Evolutionary conservation across 2,113 vertebrate genomes (phyloP).

Genomic region (Oncorhynchus keta): DNA sequence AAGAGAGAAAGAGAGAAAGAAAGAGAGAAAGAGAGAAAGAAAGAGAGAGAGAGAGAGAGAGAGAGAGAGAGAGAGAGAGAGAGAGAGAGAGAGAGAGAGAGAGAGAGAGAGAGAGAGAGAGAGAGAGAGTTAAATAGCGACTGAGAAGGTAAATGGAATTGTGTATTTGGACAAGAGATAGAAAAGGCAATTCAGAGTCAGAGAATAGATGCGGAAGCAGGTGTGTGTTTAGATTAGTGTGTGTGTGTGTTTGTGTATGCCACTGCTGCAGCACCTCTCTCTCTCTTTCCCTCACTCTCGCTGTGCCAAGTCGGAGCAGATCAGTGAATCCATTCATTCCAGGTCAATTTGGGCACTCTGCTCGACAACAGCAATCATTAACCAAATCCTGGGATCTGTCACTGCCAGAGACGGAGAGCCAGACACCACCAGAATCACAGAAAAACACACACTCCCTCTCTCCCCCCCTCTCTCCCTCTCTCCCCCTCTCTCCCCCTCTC

Average conservation of each 20-base stretch:
- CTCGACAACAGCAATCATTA: conserved; percentile 64
- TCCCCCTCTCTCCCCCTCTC: too few relatives aligned
- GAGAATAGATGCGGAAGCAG: not conserved
- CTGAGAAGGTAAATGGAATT: too few relatives aligned
- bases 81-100: too few relatives aligned
- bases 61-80: too few relatives aligned
- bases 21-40: too few relatives aligned
- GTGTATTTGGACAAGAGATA: too few relatives aligned
- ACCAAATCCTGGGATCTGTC: conserved; percentile 50
- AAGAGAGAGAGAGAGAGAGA: not conserved
- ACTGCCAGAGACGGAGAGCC: conserved; percentile 20
- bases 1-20: too few relatives aligned
- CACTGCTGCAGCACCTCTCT: not conserved
- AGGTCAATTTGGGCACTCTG: conserved; percentile 66
- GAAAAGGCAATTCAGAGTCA: not conserved
- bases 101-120: not conserved
- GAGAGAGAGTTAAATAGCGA: not conserved
- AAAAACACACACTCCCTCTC: not conserved
- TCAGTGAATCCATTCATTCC: conserved; percentile 70
- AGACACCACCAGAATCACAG: conserved; percentile 3
- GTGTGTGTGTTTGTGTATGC: conserved; percentile 4
- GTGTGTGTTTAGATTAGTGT: not conserved
- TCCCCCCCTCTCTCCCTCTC: too few relatives aligned
- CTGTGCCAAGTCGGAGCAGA: conserved; percentile 39
- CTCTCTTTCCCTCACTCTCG: not conserved